Conservation (phyloP, 2,113 vertebrate species). For the Pelodiscus sinensis region DNA sequence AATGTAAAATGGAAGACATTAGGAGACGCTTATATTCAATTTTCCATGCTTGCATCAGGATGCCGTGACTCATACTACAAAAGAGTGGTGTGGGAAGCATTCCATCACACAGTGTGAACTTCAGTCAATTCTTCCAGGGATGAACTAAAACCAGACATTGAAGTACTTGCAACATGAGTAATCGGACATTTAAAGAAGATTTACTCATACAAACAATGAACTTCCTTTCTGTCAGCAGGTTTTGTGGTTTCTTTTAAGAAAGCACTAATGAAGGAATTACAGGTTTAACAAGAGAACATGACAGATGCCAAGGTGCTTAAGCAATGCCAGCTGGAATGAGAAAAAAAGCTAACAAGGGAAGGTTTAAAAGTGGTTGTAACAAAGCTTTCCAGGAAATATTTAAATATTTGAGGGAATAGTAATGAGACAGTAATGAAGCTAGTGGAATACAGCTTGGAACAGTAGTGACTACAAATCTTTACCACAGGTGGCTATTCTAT, state of each 20-base stretch:
- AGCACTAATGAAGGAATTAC: slow-evolving; percentile 4
- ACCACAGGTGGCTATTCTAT: slow-evolving; percentile 12
- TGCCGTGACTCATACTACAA: neutral
- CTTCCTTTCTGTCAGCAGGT: neutral
- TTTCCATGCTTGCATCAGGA: neutral
- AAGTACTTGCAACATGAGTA: neutral
- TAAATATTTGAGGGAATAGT: slow-evolving; percentile 26
- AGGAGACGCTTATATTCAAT: neutral
- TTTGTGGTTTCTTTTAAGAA: neutral
- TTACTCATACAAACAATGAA: neutral
- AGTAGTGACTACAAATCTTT: neutral
- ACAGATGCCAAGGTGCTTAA: neutral
- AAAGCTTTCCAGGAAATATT: neutral
- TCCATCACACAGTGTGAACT: neutral
- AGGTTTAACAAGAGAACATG: neutral
- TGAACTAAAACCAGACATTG: neutral
- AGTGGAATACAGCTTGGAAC: neutral
- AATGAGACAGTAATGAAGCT: slow-evolving; percentile 23
- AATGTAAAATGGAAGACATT: neutral
- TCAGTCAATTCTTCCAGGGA: neutral
- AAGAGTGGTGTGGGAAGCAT: neutral
- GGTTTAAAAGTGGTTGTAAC: slow-evolving; percentile 27
- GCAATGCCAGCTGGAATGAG: neutral
- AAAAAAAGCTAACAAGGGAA: slow-evolving; percentile 15
- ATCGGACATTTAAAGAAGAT: slow-evolving; percentile 15